Conservation (phyloP, 2,113 vertebrate species). For the Heteronetta atricapilla region DNA sequence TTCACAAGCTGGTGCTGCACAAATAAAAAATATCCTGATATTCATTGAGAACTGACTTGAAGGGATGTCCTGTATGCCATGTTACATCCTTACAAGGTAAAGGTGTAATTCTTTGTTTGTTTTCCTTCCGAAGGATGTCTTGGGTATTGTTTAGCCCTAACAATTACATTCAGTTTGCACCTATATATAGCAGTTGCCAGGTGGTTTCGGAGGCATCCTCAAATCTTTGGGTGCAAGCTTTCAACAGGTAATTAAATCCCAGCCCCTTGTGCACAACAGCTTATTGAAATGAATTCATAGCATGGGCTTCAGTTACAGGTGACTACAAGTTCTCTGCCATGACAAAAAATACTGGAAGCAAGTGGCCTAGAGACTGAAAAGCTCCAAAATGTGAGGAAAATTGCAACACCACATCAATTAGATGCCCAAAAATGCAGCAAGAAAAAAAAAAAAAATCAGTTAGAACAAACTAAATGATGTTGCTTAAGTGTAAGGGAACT, state of each 20-base stretch:
- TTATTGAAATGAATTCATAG: not conserved
- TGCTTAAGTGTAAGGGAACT: not conserved
- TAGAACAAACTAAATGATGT: not conserved
- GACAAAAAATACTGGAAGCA: not conserved
- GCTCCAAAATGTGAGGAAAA: not conserved
- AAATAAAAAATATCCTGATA: not conserved
- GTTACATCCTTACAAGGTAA: not conserved
- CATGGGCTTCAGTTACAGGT: not conserved
- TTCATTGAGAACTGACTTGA: not conserved
- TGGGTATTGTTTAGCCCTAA: not conserved
- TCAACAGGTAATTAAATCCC: constrained; percentile 9
- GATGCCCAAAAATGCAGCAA: not conserved
- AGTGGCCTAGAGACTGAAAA: not conserved
- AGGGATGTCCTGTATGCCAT: no score
- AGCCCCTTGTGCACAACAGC: not conserved
- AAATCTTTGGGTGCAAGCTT: not conserved
- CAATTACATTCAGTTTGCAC: not conserved
- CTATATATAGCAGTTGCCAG: not conserved
- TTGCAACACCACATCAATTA: not conserved
- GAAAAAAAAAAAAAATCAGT: not conserved
- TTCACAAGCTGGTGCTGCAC: not conserved
- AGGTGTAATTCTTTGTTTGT: not conserved
- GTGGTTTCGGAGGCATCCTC: not conserved
- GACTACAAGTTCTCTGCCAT: not conserved
- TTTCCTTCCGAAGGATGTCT: not conserved